Evolutionary conservation across 2,888 invertebrate genomes (phyloP), one percentile per base, ranked within the genome.

Genomic region (Latheticus oryzae): DNA sequence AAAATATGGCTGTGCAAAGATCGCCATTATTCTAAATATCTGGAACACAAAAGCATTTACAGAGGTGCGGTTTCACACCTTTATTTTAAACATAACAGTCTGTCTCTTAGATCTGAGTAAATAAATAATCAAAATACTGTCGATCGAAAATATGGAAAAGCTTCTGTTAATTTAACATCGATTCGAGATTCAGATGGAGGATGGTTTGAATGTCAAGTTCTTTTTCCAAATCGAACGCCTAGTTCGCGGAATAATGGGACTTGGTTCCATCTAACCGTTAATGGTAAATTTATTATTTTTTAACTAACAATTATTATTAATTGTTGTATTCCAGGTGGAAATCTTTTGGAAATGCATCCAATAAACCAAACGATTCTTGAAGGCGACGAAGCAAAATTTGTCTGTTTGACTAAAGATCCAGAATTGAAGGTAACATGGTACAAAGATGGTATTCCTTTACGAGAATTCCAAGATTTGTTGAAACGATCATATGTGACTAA

Each of bases 121-220:
- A n/a, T n/a, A n/a, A n/a, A n/a, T n/a, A n/a, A n/a, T n/a, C n/a
- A n/a, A 5, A 45, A 30, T 12, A 5, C 9, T 11, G 11, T 1
- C 8, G 28, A 82, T 40, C 86, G 86, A 58, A 81, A 83, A 15
- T 82, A 79, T 58, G 88, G 88, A 11, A 82, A 83, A 65, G 90
- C 88, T 66, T 87, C 90, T 66, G 86, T 94, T 68, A 94, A 95
- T 81, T 82, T 96, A 63, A 93, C 91, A 52, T 87, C 91, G 65
- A 92, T 95, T 68, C 84, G 91, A 62, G 93, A 93, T 79, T 86
- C 90, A 42, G 96, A 96, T 79, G 88, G 90, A 72, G 96, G 95
- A 65, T 91, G 93, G 86, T 96, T 93, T 80, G 91, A 93, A 80
- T 96, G 96, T 80, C 87, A 86, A 74, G 88, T 95, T 62, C 85